A percentile compares a stretch with the other conserved stretches of the same genome.
Evolutionary conservation across 2,888 invertebrate genomes (phyloP).

Genomic region (Pyrocoelia pectoralis): DNA sequence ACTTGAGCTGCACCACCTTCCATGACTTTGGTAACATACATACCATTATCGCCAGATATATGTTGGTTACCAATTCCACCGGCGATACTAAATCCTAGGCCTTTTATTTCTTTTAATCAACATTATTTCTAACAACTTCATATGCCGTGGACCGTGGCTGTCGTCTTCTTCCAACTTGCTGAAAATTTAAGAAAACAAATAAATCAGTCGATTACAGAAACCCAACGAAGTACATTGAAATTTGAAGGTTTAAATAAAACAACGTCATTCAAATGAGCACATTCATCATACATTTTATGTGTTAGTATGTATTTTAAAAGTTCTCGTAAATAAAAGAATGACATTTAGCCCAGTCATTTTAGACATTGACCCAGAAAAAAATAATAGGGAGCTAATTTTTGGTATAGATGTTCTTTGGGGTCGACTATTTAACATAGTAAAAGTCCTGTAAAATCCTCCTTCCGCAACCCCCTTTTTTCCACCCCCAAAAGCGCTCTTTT

Average conservation of each 20-base stretch:
- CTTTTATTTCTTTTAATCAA: constrained; percentile 88
- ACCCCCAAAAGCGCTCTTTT: no score
- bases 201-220: neutral
- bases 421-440: no score
- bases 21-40: constrained; percentile 99
- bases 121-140: constrained; percentile 83
- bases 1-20: constrained; percentile 97
- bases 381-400: no score
- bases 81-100: constrained; percentile 98
- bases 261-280: constrained; percentile 18
- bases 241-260: constrained; percentile 20
- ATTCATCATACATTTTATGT: constrained; percentile 6
- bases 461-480: no score
- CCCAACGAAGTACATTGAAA: neutral
- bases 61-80: constrained; percentile 99
- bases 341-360: no score
- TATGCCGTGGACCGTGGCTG: constrained; percentile 66
- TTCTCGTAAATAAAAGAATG: constrained; percentile 47
- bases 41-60: constrained; percentile 98
- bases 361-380: no score
- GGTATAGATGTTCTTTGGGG: no score
- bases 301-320: constrained; percentile 43
- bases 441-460: no score
- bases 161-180: constrained; percentile 73
- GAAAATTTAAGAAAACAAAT: constrained; percentile 46